phyloP scores from a whole-genome alignment of 2,113 vertebrate genomes.

The Percopsis transmontana region DNA sequence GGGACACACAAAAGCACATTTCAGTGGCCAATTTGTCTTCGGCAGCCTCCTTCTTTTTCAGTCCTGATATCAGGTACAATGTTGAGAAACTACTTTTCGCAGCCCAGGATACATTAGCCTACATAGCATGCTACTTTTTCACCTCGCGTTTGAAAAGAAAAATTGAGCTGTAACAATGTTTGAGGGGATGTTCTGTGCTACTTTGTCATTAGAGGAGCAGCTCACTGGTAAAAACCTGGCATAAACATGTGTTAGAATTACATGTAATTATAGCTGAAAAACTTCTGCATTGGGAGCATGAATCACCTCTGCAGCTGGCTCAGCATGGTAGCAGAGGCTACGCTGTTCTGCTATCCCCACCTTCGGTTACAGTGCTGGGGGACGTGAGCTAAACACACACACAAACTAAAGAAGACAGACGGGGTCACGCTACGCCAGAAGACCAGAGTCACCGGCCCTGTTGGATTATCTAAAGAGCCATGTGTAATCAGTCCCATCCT shows the following conservation, averaged over 20 bases:
- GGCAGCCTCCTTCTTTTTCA: slow-evolving; percentile 17
- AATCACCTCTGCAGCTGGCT: slow-evolving; percentile 75
- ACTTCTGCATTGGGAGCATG: slow-evolving; percentile 74
- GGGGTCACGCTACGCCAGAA: slow-evolving; percentile 44
- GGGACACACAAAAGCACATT: slow-evolving; percentile 26
- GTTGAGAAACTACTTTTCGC: neutral
- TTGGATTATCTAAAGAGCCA: slow-evolving; percentile 71
- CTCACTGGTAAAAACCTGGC: slow-evolving; percentile 70
- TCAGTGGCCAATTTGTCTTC: slow-evolving; percentile 15
- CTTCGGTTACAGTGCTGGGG: slow-evolving; percentile 52
- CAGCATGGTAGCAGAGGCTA: slow-evolving; percentile 63
- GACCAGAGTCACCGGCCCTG: slow-evolving; percentile 49
- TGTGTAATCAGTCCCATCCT: slow-evolving; percentile 75
- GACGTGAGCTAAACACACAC: slow-evolving; percentile 9
- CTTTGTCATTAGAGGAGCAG: slow-evolving; percentile 77
- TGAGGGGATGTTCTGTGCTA: slow-evolving; percentile 73
- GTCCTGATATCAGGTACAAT: slow-evolving; percentile 15
- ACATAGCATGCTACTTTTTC: slow-evolving; percentile 32
- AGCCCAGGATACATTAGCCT: slow-evolving; percentile 40
- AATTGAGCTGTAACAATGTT: slow-evolving; percentile 74
- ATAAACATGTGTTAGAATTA: slow-evolving; percentile 80
- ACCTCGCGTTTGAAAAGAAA: slow-evolving; percentile 59
- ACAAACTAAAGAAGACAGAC: slow-evolving; percentile 46
- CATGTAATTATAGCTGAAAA: slow-evolving; percentile 80
- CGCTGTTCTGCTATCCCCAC: slow-evolving; percentile 65